A percentile compares a stretch with the other conserved stretches of the same genome.
phyloP scores from a whole-genome alignment of 2,113 vertebrate genomes.

The Crotalus helleri region DNA sequence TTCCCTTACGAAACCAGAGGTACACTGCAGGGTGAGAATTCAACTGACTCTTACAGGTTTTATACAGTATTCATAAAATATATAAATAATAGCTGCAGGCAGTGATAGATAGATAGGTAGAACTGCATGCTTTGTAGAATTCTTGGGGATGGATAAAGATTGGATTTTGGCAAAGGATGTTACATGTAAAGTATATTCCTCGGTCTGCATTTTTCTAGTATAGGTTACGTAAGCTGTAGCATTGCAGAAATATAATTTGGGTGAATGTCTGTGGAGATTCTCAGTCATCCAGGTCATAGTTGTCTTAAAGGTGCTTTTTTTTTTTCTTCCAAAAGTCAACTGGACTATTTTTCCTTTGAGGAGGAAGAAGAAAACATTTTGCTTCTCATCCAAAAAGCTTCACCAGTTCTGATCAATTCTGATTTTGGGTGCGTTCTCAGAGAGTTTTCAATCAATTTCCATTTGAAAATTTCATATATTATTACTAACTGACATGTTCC shows the following conservation, averaged over 20 bases:
- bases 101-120: slow-evolving; percentile 5
- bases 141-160: slow-evolving; percentile 14
- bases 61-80: background rate
- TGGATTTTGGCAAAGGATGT: slow-evolving; percentile 17
- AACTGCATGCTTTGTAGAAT: background rate
- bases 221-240: slow-evolving; percentile 36
- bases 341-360: background rate
- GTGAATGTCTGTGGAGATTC: background rate
- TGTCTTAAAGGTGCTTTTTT: background rate
- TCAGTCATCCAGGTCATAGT: background rate
- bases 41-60: slow-evolving; percentile 27
- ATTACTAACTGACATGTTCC: background rate
- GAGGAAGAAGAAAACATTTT: background rate
- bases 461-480: background rate
- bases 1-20: slow-evolving; percentile 45
- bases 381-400: background rate
- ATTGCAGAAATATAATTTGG: slow-evolving; percentile 7
- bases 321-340: background rate
- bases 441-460: background rate
- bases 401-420: background rate
- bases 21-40: background rate
- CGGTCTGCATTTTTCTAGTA: slow-evolving; percentile 48
- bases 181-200: slow-evolving; percentile 21
- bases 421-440: background rate
- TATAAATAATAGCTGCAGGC: background rate